Evolutionary conservation across 2,797 vertebrate genomes (phyloP).

Genomic region (Galagoides demidoff): DNA sequence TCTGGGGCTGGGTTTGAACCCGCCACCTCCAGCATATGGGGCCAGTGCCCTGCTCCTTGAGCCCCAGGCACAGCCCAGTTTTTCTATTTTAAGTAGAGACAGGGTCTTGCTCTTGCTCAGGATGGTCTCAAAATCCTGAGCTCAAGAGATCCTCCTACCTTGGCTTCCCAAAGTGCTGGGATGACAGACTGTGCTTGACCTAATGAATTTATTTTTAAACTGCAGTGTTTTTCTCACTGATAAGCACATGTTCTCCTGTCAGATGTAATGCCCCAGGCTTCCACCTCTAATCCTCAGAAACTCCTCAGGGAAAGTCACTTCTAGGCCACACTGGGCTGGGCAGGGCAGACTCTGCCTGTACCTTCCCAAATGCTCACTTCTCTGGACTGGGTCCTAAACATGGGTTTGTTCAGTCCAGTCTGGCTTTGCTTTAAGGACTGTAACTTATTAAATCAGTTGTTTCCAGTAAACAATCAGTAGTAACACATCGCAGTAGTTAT

Average conservation of each 20-base stretch:
- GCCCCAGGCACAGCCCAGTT: background rate
- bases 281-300: background rate
- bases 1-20: too few relatives aligned
- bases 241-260: background rate
- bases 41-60: too few relatives aligned
- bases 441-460: too few relatives aligned
- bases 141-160: background rate
- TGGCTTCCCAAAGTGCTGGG: background rate
- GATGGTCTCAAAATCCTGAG: background rate
- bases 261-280: background rate
- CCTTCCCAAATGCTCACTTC: background rate
- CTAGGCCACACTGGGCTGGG: background rate
- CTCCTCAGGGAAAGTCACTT: background rate
- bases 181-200: background rate
- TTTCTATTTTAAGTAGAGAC: background rate
- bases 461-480: background rate
- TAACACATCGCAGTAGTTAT: background rate
- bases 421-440: too few relatives aligned
- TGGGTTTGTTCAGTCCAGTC: rapidly evolving
- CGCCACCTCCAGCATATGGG: too few relatives aligned
- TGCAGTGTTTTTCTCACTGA: background rate
- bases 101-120: background rate
- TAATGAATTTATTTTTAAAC: background rate
- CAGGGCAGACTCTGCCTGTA: background rate
- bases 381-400: background rate